Conservation (phyloP, 2,113 vertebrate species). For the Gorilla gorilla region DNA sequence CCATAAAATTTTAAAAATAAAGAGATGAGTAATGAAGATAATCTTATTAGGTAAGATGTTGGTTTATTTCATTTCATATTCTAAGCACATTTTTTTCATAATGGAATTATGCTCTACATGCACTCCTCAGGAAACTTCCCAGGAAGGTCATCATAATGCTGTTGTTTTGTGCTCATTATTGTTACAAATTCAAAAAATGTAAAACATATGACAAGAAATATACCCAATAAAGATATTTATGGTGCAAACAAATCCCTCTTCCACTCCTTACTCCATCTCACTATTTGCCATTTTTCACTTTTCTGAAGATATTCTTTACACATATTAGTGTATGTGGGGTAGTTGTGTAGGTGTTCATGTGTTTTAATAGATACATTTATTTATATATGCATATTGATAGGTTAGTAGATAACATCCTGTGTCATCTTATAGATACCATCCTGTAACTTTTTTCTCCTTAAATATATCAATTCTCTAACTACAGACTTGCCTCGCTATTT, state of each 20-base stretch:
- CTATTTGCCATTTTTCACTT: not conserved
- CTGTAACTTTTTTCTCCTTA: not conserved
- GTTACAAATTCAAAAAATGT: not conserved
- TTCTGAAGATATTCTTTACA: not conserved
- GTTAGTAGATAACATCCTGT: not conserved
- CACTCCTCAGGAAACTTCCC: not conserved
- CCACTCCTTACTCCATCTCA: not conserved
- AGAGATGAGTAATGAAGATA: not conserved
- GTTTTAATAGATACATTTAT: not conserved
- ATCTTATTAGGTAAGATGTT: not conserved
- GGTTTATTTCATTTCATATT: not conserved
- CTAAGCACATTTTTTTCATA: not conserved
- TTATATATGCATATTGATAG: not conserved
- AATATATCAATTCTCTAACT: not conserved
- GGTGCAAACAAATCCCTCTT: not conserved
- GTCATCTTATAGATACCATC: not conserved
- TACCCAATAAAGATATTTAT: not conserved
- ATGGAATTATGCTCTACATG: not conserved
- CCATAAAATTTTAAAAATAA: not conserved
- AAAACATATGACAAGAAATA: not conserved
- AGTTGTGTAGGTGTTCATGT: not conserved
- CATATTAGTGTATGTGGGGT: not conserved
- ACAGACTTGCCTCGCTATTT: not conserved
- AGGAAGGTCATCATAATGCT: not conserved
- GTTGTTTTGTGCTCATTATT: not conserved